Evolutionary conservation across 2,888 invertebrate species (phyloP), one percentile per base, ranked within the genome.

Genomic region (Pheosia tremula): DNA sequence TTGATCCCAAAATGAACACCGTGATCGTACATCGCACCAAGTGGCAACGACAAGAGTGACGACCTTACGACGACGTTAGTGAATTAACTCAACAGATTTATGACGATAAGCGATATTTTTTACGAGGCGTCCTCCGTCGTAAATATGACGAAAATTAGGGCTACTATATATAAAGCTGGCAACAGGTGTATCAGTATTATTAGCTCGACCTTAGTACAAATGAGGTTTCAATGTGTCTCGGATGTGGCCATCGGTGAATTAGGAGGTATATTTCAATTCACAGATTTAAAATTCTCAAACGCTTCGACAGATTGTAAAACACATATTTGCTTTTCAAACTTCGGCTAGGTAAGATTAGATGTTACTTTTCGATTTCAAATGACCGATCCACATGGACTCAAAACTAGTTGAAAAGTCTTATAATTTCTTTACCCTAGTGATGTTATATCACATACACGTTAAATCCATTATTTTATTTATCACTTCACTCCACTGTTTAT

Each of bases 71-170:
- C 9, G 43, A 59, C 41, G 57, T 53, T 6, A 56, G 38, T 39
- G 36, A 49, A 49, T 49, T n/a, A 49, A 49, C n/a, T n/a, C 43
- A 43, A 49, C 39, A 37, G 45, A n/a, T 62, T 56, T 69, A 53
- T 59, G 56, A 45, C 59, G 50, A 59, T 60, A 62, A 60, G 55
- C 52, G 53, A 64, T 50, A 39, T 13, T 56, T 53, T 60, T 62
- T 57, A 69, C 11, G 69, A 50, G 8, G 24, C 50, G 50, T 49
- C 49, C 13, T 9, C 9, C 11, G 47, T 36, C 59, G 38, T 45
- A 47, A 53, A 69, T 43, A 53, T 66, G 65, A 69, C 72, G 62
- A 67, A 66, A 75, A 69, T 72, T 59, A 64, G 68, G 68, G 68
- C 57, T 62, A 36, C 24, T 70, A 67, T 64, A 62, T 67, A 65